Percentiles rank a stretch among this genome's conserved stretches.
phyloP scores from a whole-genome alignment of 1,140 invertebrate genomes.

The Meteorus sp. region DNA sequence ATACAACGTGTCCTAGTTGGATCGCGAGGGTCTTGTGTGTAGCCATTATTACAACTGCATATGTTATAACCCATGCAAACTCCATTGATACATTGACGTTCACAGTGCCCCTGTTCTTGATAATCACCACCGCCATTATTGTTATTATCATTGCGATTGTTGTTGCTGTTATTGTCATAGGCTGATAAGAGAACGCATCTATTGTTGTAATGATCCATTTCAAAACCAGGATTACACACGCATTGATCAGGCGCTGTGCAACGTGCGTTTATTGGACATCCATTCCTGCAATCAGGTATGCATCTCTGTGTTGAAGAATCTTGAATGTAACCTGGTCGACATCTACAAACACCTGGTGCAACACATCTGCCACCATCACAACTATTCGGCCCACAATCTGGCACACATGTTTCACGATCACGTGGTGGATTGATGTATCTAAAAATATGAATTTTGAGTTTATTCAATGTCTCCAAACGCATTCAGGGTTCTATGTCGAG shows the following conservation, averaged over 20 bases:
- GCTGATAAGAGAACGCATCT: conserved; percentile 30
- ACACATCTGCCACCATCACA: conserved; percentile 43
- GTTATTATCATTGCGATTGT: neutral
- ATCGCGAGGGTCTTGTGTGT: conserved; percentile 39
- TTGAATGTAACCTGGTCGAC: conserved; percentile 34
- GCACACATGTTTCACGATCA: conserved; percentile 40
- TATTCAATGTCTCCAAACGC: too few species aligned
- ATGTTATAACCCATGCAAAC: conserved; percentile 53
- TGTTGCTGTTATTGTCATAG: too few species aligned
- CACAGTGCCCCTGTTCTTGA: conserved; percentile 32
- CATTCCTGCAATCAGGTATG: conserved; percentile 11
- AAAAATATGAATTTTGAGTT: neutral
- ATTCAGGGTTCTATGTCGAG: too few species aligned
- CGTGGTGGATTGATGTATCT: conserved; percentile 44
- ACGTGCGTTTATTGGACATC: conserved; percentile 29
- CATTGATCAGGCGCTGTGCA: conserved; percentile 54
- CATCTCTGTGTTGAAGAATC: conserved; percentile 25
- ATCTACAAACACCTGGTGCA: conserved; percentile 40
- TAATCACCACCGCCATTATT: neutral
- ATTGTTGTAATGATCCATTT: conserved; percentile 22
- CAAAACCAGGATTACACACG: conserved; percentile 37
- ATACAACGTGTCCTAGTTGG: conserved; percentile 48
- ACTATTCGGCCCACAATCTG: conserved; percentile 36
- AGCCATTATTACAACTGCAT: conserved; percentile 58
- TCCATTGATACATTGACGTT: conserved; percentile 48